A percentile compares a stretch with the other conserved stretches of the same genome.
These are phyloP conservation scores for Entelurus aequoreus DNA, from an alignment of 2,113 vertebrate species.

Conservation along the genomic window DNA sequence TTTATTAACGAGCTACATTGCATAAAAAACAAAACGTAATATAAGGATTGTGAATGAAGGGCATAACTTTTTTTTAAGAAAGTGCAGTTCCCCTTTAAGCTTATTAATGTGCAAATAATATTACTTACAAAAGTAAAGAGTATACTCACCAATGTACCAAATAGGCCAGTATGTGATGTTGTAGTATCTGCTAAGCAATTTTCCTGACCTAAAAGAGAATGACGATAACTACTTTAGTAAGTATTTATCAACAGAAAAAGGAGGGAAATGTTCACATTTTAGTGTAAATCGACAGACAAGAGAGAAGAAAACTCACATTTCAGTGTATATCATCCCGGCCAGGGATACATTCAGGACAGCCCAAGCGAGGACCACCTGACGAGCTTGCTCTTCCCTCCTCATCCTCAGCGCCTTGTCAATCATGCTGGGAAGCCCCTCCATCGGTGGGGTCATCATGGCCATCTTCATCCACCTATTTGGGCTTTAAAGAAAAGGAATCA, in stretches of 20 bases:
- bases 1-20: too few relatives aligned
- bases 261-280: too few relatives aligned
- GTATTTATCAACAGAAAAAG: not conserved
- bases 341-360: slow-evolving; percentile 86
- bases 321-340: slow-evolving; percentile 93
- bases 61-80: too few relatives aligned
- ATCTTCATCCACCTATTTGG: slow-evolving; percentile 9
- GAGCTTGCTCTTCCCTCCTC: slow-evolving; percentile 83
- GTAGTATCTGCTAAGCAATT: slow-evolving; percentile 83
- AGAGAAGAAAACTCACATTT: slow-evolving; percentile 76
- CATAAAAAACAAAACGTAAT: too few relatives aligned
- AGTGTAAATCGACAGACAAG: too few relatives aligned
- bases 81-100: too few relatives aligned
- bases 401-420: slow-evolving; percentile 87
- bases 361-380: slow-evolving; percentile 88
- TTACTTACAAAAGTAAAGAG: not conserved
- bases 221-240: not conserved
- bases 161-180: slow-evolving; percentile 88
- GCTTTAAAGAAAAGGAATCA: slow-evolving; percentile 7
- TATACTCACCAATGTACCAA: slow-evolving; percentile 91
- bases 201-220: slow-evolving; percentile 78
- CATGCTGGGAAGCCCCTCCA: slow-evolving; percentile 69
- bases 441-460: slow-evolving; percentile 68
- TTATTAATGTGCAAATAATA: too few relatives aligned
- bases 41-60: too few relatives aligned